Evolutionary conservation across 2,113 vertebrate genomes (phyloP), one percentile per base, ranked within the genome.

Genomic region (Pygoscelis adeliae): DNA sequence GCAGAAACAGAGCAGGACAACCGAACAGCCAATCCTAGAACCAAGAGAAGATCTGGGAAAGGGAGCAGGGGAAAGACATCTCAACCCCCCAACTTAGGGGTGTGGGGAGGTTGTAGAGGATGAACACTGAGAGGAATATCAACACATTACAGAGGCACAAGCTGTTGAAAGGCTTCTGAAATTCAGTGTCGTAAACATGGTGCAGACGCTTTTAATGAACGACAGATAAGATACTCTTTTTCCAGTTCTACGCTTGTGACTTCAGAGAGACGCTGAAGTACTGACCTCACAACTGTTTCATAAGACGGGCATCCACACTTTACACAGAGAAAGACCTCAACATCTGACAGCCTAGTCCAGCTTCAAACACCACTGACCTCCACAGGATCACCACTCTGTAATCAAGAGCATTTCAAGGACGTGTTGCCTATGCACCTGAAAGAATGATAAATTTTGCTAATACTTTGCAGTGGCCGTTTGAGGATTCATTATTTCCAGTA

Each of bases 61-160:
- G 6, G 14, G 17, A 55, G 11, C 4, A 7, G n/a, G 40, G 15
- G 13, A 76, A 65, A 78, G 44, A n/a, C 12, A 49, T 4, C 27
- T 14, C 55, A 27, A 20, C 6, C 12, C 26, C 20, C 16, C 11
- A 72, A 0, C 2, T 7, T 0, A 27, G 23, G 20, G 29, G 8
- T 1, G 0, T 11, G 5, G 11, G 52, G 16, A 90, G 36, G 11
- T 23, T 69, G 38, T 8, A 72, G 63, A 86, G 34, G 46, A 59
- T 29, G 42, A 95, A 49, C 18, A 22, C 20, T 4, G 23, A n/a
- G 18, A 80, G 32, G 38, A 74, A 10, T 27, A 85, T 1, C 42
- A 76, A 56, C 26, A 69, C 25, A 3, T 6, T 15, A 55, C 27
- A 90, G 86, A n/a, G 13, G 25, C 36, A 72, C 15, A n/a, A 61